Base-by-base conservation (phyloP, 2,888 invertebrate species). In the Bombylius major region DNA sequence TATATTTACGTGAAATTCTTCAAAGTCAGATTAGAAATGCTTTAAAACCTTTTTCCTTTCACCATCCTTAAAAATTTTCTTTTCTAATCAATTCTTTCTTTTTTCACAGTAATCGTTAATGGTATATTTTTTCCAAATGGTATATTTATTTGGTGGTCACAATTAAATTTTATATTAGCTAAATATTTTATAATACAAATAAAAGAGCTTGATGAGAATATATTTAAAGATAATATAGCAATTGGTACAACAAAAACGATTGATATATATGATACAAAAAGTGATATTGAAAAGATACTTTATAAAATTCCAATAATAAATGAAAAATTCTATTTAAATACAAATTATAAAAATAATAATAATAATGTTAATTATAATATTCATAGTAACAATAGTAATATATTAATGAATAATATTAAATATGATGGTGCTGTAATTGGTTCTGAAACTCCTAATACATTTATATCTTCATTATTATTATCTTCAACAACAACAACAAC, bases 91-190 rank as follows among this genome's bases (percentile, higher is more conserved):
- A 6, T 44, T 23, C 4, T 32, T 48, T 48, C 14, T 33, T 47
- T 39, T 47, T 11, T 51, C 32, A 36, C 11, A 42, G 39, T 42
- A 11, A 4, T 4, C 5, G 39, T 62, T 8, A 56, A 60, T 44
- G 54, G 61, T 13, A 51, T 60, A 13, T 55, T 58, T 42, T 54
- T 56, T 14, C 53, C 51, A n/a, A 59, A 56, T 31, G 61, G 62
- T 11, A 62, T 62, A 32, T 64, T 62, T 50, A 52, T 64, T n/a
- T 60, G 62, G 58, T 64, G 64, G 64, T 49, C 56, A 13, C 49
- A 56, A 31, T 36, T 58, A 11, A 53, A 58, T 51, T 13, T 54
- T 9, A 42, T 58, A 7, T 53, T 42, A 14, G 53, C 57, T 9
- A 61, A 58, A 46, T 50, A 57, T 36, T 61, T 54, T 45, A 57